These are phyloP conservation scores for Uria lomvia DNA, from an alignment of 2,113 vertebrate species.

Conservation along the genomic window DNA sequence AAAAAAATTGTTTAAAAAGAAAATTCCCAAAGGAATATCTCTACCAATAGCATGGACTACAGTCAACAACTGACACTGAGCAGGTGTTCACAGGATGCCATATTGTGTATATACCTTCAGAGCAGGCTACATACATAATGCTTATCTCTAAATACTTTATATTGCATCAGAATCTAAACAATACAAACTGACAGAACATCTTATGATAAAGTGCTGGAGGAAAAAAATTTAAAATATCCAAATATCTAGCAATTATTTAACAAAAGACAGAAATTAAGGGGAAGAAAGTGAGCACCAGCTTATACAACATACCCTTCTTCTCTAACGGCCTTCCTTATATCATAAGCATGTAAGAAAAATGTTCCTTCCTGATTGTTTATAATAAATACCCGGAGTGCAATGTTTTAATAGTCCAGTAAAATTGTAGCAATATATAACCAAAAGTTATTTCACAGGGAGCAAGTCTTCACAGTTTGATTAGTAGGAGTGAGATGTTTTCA, in stretches of 20 bases:
- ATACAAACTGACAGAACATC: neutral
- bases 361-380: neutral
- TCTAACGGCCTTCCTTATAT: neutral
- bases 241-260: neutral
- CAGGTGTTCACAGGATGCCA: neutral
- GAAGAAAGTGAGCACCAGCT: neutral
- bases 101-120: neutral
- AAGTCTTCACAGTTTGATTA: neutral
- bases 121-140: neutral
- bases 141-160: neutral
- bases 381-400: neutral
- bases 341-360: neutral
- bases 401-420: neutral
- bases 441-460: neutral
- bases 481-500: neutral
- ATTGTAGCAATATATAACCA: neutral
- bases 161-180: neutral
- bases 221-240: neutral
- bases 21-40: neutral
- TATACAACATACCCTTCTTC: neutral
- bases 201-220: neutral
- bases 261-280: neutral
- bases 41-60: neutral
- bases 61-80: neutral
- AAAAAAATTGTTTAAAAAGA: neutral